Percentiles rank a stretch among this genome's conserved stretches.
Conservation (phyloP, 1,140 invertebrate genomes). For the Habropoda laboriosa region DNA sequence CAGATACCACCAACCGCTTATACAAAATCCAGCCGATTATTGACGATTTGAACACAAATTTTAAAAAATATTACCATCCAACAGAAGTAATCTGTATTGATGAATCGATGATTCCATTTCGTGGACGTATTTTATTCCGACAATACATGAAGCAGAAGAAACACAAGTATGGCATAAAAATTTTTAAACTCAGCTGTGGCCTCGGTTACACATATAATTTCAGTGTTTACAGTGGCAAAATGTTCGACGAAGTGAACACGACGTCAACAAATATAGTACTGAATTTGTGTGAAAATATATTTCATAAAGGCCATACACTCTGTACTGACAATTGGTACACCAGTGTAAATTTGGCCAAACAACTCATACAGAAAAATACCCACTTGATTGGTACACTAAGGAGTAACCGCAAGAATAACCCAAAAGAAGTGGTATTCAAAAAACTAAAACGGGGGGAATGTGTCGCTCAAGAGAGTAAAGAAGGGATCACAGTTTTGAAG, state of each 20-base stretch:
- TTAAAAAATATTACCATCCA: not conserved
- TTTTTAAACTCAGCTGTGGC: not conserved
- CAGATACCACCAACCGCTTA: not conserved
- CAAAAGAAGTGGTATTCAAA: not conserved
- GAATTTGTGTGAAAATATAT: not conserved
- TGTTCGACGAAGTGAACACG: not conserved
- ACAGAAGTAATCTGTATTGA: constrained; percentile 19
- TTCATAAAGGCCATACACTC: constrained; percentile 1
- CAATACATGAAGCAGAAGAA: constrained; percentile 28
- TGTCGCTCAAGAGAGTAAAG: too few species aligned
- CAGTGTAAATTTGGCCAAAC: not conserved
- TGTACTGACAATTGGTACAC: not conserved
- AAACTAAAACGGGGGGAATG: not conserved
- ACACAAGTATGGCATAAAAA: not conserved
- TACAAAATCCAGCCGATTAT: not conserved
- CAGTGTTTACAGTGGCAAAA: not conserved
- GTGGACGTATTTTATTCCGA: constrained; percentile 21
- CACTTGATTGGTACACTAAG: not conserved
- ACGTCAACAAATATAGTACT: not conserved
- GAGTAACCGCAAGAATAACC: not conserved
- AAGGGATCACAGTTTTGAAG: too few species aligned
- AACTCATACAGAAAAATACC: not conserved
- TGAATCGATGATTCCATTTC: constrained; percentile 29
- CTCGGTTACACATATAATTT: not conserved
- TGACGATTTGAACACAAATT: not conserved